Evolutionary conservation across 1,140 invertebrate genomes (phyloP).

Genomic region (Sycophila sp.): DNA sequence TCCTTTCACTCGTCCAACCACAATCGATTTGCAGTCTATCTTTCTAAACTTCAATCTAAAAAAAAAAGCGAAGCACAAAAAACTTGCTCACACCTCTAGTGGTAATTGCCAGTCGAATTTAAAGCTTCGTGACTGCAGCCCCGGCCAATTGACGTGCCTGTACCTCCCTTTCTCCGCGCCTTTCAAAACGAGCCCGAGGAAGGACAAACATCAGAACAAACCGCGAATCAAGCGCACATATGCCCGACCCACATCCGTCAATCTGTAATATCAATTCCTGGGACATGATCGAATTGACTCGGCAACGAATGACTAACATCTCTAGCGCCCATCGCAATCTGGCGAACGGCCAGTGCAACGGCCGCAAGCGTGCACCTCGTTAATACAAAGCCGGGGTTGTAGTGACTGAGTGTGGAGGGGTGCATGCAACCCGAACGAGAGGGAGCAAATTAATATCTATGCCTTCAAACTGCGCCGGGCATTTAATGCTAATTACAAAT

Average conservation of each 20-base stretch:
- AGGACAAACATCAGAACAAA: not conserved
- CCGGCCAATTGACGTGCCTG: no score
- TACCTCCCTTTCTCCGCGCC: no score
- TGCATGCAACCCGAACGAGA: not conserved
- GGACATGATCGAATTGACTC: slow-evolving; percentile 16
- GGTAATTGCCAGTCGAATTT: no score
- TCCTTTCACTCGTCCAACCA: no score
- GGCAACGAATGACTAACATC: not conserved
- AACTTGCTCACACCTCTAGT: not conserved
- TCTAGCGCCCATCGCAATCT: not conserved
- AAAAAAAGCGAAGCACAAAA: no score
- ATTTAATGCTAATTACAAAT: slow-evolving; percentile 56
- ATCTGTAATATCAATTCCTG: slow-evolving; percentile 12
- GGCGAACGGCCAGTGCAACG: slow-evolving; percentile 11
- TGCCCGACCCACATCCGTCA: not conserved
- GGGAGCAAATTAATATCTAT: slow-evolving; percentile 49
- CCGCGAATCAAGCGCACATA: slow-evolving; percentile 2
- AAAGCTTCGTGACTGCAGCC: no score
- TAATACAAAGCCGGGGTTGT: no score
- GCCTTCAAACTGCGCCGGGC: slow-evolving; percentile 46
- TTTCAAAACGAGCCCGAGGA: not conserved
- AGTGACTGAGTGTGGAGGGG: no score
- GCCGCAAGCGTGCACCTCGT: not conserved
- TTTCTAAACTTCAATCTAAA: no score
- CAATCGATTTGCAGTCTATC: no score